Conservation (phyloP, 2,797 vertebrate genomes). For the Moxostoma hubbsi region DNA sequence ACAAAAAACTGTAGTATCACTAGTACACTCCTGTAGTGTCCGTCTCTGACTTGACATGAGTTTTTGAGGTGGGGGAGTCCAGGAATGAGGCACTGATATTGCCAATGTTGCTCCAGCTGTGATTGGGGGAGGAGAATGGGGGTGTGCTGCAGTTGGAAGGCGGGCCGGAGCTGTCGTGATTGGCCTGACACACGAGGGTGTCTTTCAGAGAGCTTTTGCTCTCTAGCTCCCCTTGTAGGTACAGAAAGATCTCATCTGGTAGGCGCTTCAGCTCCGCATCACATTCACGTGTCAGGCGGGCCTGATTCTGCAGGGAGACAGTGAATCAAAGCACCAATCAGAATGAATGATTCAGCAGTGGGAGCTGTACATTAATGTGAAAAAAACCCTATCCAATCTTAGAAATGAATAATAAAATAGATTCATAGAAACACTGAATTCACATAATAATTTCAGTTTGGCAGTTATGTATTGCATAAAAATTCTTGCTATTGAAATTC, state of each 20-base stretch:
- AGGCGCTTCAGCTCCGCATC: slow-evolving; percentile 73
- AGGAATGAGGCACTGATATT: slow-evolving; percentile 70
- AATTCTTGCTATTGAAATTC: too few relatives aligned
- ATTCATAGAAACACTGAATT: not conserved
- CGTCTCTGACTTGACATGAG: slow-evolving; percentile 70
- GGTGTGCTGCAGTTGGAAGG: slow-evolving; percentile 82
- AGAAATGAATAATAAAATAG: not conserved
- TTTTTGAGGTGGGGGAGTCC: slow-evolving; percentile 72
- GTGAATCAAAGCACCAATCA: not conserved
- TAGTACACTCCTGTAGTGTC: slow-evolving; percentile 67
- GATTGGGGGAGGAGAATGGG: slow-evolving; percentile 69
- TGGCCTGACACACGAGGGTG: slow-evolving; percentile 68
- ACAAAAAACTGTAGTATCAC: not conserved
- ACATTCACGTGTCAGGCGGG: slow-evolving; percentile 72
- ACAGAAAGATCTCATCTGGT: slow-evolving; percentile 79
- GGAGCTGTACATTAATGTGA: not conserved
- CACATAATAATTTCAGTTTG: too few relatives aligned
- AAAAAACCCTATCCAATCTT: not conserved
- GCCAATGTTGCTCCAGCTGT: slow-evolving; percentile 71
- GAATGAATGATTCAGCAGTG: not conserved
- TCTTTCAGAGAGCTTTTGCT: slow-evolving; percentile 71
- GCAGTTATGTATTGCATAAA: too few relatives aligned
- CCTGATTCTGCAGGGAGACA: slow-evolving; percentile 69
- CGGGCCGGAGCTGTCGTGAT: slow-evolving; percentile 75
- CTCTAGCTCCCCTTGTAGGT: slow-evolving; percentile 77